phyloP scores from a whole-genome alignment of 2,888 invertebrate genomes.

The Peribatodes rhomboidaria region DNA sequence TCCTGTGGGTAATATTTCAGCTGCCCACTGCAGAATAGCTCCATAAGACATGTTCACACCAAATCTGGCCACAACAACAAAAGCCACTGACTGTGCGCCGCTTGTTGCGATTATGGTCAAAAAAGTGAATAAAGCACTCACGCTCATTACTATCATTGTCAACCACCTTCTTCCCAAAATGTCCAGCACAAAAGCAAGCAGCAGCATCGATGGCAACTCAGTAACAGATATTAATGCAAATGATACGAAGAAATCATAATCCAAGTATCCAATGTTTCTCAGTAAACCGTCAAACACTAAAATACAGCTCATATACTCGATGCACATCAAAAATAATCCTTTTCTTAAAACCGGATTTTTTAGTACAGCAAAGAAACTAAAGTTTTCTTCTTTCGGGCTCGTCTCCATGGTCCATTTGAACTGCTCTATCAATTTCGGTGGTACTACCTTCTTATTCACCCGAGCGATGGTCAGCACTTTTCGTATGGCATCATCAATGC shows the following conservation, averaged over 20 bases:
- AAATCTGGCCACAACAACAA: constrained; percentile 68
- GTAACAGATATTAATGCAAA: constrained; percentile 71
- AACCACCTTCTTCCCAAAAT: constrained; percentile 66
- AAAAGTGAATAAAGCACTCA: constrained; percentile 61
- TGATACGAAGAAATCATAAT: constrained; percentile 70
- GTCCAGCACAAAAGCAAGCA: constrained; percentile 67
- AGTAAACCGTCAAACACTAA: constrained; percentile 66
- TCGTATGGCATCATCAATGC: constrained; percentile 60
- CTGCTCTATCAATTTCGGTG: constrained; percentile 58
- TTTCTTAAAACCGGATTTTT: constrained; percentile 61
- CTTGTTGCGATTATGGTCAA: constrained; percentile 58
- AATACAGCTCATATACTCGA: constrained; percentile 63
- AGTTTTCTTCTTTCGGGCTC: constrained; percentile 43
- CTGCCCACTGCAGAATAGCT: constrained; percentile 66
- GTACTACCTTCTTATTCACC: constrained; percentile 61
- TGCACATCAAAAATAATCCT: constrained; percentile 59
- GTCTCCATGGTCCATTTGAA: constrained; percentile 51
- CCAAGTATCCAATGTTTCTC: constrained; percentile 63
- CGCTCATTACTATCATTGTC: constrained; percentile 50
- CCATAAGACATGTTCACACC: constrained; percentile 67
- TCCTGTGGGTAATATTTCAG: constrained; percentile 69
- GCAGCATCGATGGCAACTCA: constrained; percentile 66
- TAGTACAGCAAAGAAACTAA: constrained; percentile 57
- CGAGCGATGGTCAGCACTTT: constrained; percentile 60
- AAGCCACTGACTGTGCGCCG: constrained; percentile 64